Percentiles rank a stretch among this genome's conserved stretches.
Conservation (phyloP, 2,113 vertebrate genomes). For the Megalops atlanticus region DNA sequence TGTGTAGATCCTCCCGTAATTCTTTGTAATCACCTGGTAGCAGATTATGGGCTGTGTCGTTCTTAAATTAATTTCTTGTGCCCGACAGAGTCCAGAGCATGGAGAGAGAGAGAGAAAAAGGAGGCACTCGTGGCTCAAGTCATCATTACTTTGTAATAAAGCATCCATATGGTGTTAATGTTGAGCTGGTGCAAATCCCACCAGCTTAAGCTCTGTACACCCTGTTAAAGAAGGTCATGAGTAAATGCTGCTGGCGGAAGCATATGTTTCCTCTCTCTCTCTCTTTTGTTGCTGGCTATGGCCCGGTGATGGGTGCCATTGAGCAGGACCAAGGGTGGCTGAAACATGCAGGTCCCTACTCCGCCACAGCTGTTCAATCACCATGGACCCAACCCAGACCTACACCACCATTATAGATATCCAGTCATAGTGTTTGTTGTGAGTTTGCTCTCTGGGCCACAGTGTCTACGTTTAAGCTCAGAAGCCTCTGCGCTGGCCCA, state of each 20-base stretch:
- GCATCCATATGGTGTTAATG: conserved; percentile 92
- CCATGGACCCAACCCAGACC: background rate
- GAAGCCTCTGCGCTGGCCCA: background rate
- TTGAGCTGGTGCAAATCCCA: conserved; percentile 86
- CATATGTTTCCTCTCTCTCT: conserved; percentile 64
- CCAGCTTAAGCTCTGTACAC: conserved; percentile 80
- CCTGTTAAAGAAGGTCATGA: conserved; percentile 75
- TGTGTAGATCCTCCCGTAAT: conserved; percentile 61
- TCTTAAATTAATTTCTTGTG: conserved; percentile 80
- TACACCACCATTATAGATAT: background rate
- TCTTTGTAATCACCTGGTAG: conserved; percentile 76
- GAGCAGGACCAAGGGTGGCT: background rate
- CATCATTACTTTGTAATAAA: conserved; percentile 80
- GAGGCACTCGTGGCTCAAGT: conserved; percentile 52
- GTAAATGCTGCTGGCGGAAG: conserved; percentile 77
- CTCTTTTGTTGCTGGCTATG: background rate
- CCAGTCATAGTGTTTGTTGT: background rate
- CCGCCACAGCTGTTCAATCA: background rate
- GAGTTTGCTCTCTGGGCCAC: background rate
- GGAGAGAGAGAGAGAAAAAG: conserved; percentile 35
- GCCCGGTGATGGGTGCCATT: background rate
- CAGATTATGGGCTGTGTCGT: conserved; percentile 69
- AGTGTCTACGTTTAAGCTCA: background rate
- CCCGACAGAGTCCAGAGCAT: conserved; percentile 31
- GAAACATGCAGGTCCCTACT: background rate